phyloP scores from a whole-genome alignment of 2,888 invertebrate species.

The Hermaeophaga mercurialis region DNA sequence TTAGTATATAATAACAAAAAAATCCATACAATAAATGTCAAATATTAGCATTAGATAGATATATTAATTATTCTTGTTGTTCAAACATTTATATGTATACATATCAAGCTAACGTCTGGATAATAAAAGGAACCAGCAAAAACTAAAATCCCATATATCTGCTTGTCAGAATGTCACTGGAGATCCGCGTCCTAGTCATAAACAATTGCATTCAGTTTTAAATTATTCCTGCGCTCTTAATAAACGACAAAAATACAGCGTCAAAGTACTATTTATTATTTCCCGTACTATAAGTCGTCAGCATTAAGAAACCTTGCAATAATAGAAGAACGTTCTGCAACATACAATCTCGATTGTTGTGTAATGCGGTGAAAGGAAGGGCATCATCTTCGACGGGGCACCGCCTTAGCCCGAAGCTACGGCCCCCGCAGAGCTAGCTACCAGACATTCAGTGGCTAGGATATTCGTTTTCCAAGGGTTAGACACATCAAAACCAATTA shows the following conservation, averaged over 20 bases:
- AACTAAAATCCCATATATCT: too few species aligned
- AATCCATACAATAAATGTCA: too few species aligned
- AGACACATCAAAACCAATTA: too few species aligned
- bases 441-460: constrained; percentile 34
- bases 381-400: constrained; percentile 56
- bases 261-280: constrained; percentile 11
- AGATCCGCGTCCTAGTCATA: too few species aligned
- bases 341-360: constrained; percentile 51
- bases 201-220: not conserved
- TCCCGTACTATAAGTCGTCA: constrained; percentile 32
- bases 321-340: constrained; percentile 36
- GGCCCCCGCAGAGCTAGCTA: constrained; percentile 55
- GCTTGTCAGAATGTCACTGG: too few species aligned
- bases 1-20: too few species aligned
- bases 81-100: too few species aligned
- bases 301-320: constrained; percentile 39
- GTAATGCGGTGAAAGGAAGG: constrained; percentile 59
- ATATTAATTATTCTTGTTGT: too few species aligned
- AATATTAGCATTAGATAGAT: too few species aligned
- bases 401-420: constrained; percentile 55
- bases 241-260: not conserved
- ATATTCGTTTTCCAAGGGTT: constrained; percentile 13
- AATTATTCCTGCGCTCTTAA: constrained; percentile 9
- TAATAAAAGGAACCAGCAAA: too few species aligned
- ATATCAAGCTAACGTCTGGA: too few species aligned